Conservation (phyloP, 2,113 vertebrate species). For the Coptodon bakossiorum region DNA sequence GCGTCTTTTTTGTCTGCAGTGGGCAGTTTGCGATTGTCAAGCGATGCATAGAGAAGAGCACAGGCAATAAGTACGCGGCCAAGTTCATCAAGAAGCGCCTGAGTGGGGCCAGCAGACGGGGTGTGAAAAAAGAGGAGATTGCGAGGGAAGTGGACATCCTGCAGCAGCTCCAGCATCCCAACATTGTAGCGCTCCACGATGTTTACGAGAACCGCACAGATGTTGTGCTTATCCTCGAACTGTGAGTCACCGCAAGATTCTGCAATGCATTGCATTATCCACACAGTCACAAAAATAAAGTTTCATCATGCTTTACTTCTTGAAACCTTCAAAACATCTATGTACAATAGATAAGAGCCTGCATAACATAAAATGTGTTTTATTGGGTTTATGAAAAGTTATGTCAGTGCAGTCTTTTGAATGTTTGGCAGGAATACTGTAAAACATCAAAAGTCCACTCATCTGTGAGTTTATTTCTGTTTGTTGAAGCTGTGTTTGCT, state of each 20-base stretch:
- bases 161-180: conserved; percentile 83
- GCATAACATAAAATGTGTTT: background rate
- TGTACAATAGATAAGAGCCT: background rate
- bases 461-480: background rate
- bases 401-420: background rate
- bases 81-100: conserved; percentile 97
- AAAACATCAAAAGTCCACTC: background rate
- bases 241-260: conserved; percentile 78
- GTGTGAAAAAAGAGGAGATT: conserved; percentile 86
- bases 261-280: background rate
- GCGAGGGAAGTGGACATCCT: conserved; percentile 92
- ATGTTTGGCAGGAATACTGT: background rate
- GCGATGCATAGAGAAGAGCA: conserved; percentile 82
- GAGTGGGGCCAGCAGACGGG: conserved; percentile 83
- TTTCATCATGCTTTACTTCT: background rate
- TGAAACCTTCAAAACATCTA: background rate
- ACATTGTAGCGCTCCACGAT: conserved; percentile 86
- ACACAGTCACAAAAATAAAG: too few species aligned
- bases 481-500: conserved; percentile 30
- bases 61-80: conserved; percentile 79
- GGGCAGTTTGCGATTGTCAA: conserved; percentile 97
- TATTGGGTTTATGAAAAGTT: background rate
- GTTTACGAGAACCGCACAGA: conserved; percentile 93
- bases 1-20: conserved; percentile 63
- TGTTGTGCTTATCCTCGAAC: conserved; percentile 92